phyloP scores from a whole-genome alignment of 2,888 invertebrate genomes.

The Drosophila tanythrix region DNA sequence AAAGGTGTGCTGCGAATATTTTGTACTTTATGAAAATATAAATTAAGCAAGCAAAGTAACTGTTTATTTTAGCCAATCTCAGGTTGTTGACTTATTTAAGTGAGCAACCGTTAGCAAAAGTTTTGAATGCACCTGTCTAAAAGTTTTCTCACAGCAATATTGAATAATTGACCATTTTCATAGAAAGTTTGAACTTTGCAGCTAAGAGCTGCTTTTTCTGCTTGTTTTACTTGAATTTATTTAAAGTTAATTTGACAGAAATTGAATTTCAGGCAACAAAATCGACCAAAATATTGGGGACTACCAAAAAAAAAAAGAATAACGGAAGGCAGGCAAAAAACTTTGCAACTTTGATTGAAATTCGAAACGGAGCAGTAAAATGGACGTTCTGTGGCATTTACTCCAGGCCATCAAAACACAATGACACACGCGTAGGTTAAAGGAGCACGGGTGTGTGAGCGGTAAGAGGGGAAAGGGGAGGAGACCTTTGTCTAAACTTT shows the following conservation, averaged over 20 bases:
- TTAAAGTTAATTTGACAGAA: conserved; percentile 46
- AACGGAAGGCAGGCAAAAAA: conserved; percentile 13
- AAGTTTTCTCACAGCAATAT: conserved; percentile 34
- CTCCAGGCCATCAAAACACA: conserved; percentile 58
- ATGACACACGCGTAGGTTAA: conserved; percentile 42
- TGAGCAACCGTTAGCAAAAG: not conserved
- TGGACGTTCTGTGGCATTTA: conserved; percentile 39
- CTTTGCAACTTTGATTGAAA: conserved; percentile 60
- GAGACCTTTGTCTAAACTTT: conserved; percentile 55
- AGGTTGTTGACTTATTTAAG: not conserved
- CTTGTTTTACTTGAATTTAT: conserved; percentile 41
- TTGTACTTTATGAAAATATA: conserved; percentile 3
- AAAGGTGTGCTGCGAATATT: not conserved
- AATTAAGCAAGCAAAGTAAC: not conserved
- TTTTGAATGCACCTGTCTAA: not conserved
- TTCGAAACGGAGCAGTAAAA: conserved; percentile 33
- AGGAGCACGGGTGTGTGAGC: not conserved
- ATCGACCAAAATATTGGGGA: not conserved
- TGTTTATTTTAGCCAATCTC: not conserved
- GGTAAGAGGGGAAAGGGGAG: not conserved
- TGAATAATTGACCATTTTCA: conserved; percentile 37
- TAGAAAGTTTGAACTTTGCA: conserved; percentile 9
- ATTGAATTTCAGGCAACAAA: conserved; percentile 35
- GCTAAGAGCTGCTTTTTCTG: conserved; percentile 7
- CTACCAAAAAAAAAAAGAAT: not conserved